A percentile compares a stretch with the other conserved stretches of the same genome.
These are phyloP conservation scores for Lepidochrysops patricia DNA, from an alignment of 2,888 invertebrate genomes.

Conservation along the genomic window DNA sequence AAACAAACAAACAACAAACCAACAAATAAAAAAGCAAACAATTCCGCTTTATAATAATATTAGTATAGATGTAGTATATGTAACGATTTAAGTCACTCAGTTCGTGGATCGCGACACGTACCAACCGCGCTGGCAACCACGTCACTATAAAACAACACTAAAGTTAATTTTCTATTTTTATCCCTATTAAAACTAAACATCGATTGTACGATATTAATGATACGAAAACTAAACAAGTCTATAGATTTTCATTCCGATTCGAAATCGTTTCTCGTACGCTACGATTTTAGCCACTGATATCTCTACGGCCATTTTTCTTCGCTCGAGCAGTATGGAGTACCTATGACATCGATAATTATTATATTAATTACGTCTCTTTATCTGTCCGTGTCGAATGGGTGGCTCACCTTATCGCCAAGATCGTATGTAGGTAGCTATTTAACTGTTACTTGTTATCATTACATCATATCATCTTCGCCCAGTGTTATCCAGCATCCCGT, in stretches of 20 bases:
- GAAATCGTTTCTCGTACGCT: slow-evolving; percentile 4
- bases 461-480: no score
- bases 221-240: not conserved
- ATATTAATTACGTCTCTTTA: slow-evolving; percentile 36
- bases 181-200: no score
- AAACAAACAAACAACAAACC: no score
- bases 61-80: no score
- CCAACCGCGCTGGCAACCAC: no score
- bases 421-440: not conserved
- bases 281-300: slow-evolving; percentile 7
- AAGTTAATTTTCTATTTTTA: no score
- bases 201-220: not conserved
- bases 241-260: not conserved
- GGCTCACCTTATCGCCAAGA: not conserved
- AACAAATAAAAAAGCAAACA: no score
- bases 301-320: not conserved
- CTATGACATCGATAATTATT: slow-evolving; percentile 42
- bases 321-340: not conserved
- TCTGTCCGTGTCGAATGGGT: slow-evolving; percentile 23
- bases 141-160: no score
- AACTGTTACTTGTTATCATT: not conserved
- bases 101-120: no score
- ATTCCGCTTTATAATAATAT: no score
- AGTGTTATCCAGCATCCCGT: no score
- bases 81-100: no score